phyloP scores from a whole-genome alignment of 1,140 invertebrate species.

The Bombyx mori region DNA sequence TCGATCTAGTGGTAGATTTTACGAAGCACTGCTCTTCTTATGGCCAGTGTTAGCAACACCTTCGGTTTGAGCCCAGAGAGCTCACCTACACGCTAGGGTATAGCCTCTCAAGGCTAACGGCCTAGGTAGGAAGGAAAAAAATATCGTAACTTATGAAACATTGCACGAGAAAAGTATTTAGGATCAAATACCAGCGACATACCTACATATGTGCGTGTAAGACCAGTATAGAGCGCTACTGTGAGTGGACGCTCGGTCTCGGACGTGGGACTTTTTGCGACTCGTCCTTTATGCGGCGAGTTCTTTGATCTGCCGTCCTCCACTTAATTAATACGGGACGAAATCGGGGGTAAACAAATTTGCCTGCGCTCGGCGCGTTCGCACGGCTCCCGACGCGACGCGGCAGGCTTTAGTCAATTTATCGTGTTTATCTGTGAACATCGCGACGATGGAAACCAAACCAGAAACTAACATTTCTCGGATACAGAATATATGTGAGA shows the following conservation, averaged over 20 bases:
- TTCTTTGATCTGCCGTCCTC: constrained; percentile 17
- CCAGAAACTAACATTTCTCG: constrained; percentile 41
- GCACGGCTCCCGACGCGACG: too few relatives aligned
- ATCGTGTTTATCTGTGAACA: constrained; percentile 53
- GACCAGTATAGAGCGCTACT: not conserved
- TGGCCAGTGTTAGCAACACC: too few relatives aligned
- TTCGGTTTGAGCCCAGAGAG: too few relatives aligned
- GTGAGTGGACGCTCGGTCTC: not conserved
- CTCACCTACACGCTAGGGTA: too few relatives aligned
- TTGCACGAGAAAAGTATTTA: too few relatives aligned
- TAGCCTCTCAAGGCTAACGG: too few relatives aligned
- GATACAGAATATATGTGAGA: constrained; percentile 47
- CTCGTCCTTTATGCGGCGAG: constrained; percentile 7
- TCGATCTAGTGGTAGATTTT: too few relatives aligned
- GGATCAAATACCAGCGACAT: not conserved
- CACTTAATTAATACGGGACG: constrained; percentile 31
- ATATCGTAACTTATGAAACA: too few relatives aligned
- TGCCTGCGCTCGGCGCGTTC: constrained; percentile 23
- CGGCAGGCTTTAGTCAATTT: constrained; percentile 56
- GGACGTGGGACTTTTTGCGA: constrained; percentile 10
- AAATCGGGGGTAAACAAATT: constrained; percentile 36
- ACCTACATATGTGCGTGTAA: not conserved
- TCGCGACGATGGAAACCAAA: constrained; percentile 44
- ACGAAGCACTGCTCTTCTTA: too few relatives aligned
- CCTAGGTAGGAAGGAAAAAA: too few relatives aligned